These are phyloP conservation scores for Tetramorium parvispinum DNA, from an alignment of 1,140 invertebrate genomes.

Conservation along the genomic window DNA sequence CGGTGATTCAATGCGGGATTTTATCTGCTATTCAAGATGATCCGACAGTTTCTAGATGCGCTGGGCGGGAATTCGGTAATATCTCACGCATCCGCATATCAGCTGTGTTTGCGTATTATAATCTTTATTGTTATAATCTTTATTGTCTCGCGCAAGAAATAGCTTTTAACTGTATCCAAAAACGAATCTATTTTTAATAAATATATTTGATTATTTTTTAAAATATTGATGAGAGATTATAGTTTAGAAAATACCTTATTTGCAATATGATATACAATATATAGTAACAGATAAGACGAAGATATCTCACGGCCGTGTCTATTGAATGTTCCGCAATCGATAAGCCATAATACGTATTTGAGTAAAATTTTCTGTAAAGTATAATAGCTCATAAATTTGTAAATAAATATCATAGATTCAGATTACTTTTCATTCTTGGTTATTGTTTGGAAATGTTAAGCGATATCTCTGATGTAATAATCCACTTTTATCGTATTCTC, in stretches of 20 bases:
- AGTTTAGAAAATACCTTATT: not conserved
- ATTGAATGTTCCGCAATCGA: not conserved
- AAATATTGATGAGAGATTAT: not conserved
- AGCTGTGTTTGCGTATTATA: not conserved
- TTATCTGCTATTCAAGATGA: conserved; percentile 47
- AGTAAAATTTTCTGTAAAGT: not conserved
- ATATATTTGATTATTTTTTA: not conserved
- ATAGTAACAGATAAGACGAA: conserved; percentile 25
- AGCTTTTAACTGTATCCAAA: not conserved
- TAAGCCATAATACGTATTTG: not conserved
- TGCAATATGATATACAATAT: conserved; percentile 7
- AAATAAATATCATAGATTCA: not conserved
- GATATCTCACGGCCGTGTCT: not conserved
- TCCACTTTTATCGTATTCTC: not conserved
- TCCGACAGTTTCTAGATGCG: conserved; percentile 70
- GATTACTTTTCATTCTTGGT: not conserved
- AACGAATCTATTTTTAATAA: not conserved
- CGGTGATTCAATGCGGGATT: conserved; percentile 31
- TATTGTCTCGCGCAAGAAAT: not conserved
- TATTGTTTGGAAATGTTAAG: not conserved
- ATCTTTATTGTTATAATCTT: not conserved
- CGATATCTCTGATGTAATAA: not conserved
- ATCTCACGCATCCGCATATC: not conserved
- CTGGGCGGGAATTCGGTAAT: conserved; percentile 72
- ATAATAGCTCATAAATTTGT: not conserved